Percentiles rank a stretch among this genome's conserved stretches.
phyloP scores from a whole-genome alignment of 2,888 invertebrate genomes.

The Drepanosiphum platanoidis region DNA sequence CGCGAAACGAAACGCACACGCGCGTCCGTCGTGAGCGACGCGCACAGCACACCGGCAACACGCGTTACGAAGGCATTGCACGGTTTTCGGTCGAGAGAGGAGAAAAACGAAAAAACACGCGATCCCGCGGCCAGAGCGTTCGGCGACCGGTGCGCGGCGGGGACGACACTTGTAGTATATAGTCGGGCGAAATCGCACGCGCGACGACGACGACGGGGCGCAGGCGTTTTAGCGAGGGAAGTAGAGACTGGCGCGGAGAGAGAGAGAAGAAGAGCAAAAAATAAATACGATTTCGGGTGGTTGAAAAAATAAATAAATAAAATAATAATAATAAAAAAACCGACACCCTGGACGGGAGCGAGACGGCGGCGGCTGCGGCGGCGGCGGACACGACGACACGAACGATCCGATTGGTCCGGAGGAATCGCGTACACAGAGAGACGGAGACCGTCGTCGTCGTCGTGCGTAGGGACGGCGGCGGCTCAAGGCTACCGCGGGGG shows the following conservation, averaged over 20 bases:
- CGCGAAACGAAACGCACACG: constrained; percentile 13
- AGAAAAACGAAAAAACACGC: no score
- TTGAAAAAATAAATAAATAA: background rate
- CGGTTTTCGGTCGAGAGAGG: background rate
- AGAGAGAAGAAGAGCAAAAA: background rate
- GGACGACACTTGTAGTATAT: background rate
- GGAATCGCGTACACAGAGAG: constrained; percentile 33
- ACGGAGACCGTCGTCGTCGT: no score
- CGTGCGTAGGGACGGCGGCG: constrained; percentile 57
- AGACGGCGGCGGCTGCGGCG: background rate
- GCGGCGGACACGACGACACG: constrained; percentile 46
- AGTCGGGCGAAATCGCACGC: background rate
- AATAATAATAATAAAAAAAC: background rate
- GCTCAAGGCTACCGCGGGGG: constrained; percentile 49
- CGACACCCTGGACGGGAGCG: constrained; percentile 39
- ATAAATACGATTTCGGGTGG: no score
- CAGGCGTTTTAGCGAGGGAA: no score
- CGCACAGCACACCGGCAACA: background rate
- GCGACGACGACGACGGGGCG: background rate
- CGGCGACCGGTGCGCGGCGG: background rate
- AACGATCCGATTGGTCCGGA: constrained; percentile 53
- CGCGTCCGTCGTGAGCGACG: background rate
- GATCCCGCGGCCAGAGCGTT: no score
- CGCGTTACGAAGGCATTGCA: background rate
- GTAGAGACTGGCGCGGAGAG: background rate